A percentile compares a stretch with the other conserved stretches of the same genome.
Evolutionary conservation across 2,113 vertebrate species (phyloP).

Genomic region (Burhinus bistriatus): DNA sequence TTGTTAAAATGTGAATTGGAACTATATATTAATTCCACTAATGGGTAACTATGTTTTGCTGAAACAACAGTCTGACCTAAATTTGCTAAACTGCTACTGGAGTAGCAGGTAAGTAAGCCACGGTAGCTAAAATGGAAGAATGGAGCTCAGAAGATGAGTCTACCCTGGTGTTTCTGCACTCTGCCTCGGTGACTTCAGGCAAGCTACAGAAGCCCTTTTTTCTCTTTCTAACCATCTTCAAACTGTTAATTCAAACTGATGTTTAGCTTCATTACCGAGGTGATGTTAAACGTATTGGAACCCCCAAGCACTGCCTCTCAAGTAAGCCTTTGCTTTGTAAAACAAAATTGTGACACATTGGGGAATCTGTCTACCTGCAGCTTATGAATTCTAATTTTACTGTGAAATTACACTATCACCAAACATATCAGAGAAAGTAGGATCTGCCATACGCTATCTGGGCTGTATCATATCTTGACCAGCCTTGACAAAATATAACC

Average conservation of each 20-base stretch:
- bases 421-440: background rate
- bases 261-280: background rate
- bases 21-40: background rate
- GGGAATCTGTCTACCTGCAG: background rate
- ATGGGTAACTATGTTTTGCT: background rate
- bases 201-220: background rate
- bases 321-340: background rate
- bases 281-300: background rate
- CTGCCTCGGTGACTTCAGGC: background rate
- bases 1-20: slow-evolving; percentile 3
- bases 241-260: background rate
- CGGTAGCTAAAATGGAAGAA: background rate
- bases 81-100: background rate
- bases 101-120: background rate
- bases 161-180: background rate
- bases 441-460: background rate
- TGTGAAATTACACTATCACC: background rate
- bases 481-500: background rate
- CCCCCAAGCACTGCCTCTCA: background rate
- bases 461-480: background rate
- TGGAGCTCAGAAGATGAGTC: background rate
- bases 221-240: background rate
- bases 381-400: background rate
- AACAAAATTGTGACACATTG: background rate
- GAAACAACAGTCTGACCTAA: background rate